Base-by-base conservation (phyloP, 2,888 invertebrate species). In the Icerya purchasi region DNA sequence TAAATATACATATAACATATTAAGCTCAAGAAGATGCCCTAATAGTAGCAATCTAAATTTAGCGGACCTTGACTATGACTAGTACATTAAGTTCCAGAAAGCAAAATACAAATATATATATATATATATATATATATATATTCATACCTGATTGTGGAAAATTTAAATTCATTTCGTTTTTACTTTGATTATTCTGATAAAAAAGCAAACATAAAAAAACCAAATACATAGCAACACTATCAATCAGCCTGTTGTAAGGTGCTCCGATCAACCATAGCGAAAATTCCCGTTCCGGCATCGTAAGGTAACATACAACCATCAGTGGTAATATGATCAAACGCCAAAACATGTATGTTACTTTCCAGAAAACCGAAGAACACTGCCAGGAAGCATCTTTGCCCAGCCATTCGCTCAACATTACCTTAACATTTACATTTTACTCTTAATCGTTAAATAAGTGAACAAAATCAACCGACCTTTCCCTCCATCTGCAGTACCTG, bases 331-430 rank as follows among this genome's bases (percentile, higher is more conserved):
- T 8, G 8, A 36, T 5, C 36, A 36, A 14, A 36, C 36, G 36
- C 36, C 36, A 36, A 36, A 36, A 36, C 36, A 36, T 5, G 14
- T 36, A 36, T 14, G 14, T 8, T 8, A 36, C 8, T 36, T 36
- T 36, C 36, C 36, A 36, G 14, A 8, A 36, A 5, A 68, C 66
- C 1, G 74, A 72, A 61, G 75, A 77, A 63, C 72, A 71, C 61
- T 74, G 74, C 77, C 81, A 81, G 61, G 74, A 70, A 70, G 76
- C 14, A 36, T 36, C 79, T 20, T 76, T 74, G 1, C 80, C 83
- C 53, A 77, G 73, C 84, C 84, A 84, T 60, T 78, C 78, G 36
- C 76, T 75, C 64, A 82, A 80, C 64, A 84, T 70, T 50, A 77
- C 71, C 56, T 63, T 62, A 36, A 36, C 36, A 14, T 36, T n/a